Evolutionary conservation across 2,797 vertebrate species (phyloP), one percentile per base, ranked within the genome.

Genomic region (Tachyglossus aculeatus): DNA sequence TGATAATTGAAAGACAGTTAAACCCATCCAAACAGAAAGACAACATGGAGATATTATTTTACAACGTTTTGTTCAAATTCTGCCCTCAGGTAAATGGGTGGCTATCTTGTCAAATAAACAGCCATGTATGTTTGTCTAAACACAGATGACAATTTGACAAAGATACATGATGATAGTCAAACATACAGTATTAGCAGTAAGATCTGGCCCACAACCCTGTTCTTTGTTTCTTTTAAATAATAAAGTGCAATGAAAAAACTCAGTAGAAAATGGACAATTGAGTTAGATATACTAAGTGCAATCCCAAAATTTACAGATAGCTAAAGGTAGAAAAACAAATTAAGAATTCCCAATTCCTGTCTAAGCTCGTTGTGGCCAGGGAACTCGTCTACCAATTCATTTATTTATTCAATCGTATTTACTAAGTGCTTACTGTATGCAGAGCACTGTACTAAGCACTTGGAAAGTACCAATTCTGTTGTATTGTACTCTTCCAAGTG

Each of bases 191-290:
- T 81, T 76, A 78, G n/a, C 44, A 74, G 31, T 78, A 34, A 66
- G 77, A 82, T 85, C 69, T 83, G 81, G 69, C 67, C 74, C 74
- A 74, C 74, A 75, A 76, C 64, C 78, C 74, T 33, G 39, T 75
- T 86, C 63, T 74, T 69, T 31, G 64, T 19, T 69, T n/a, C n/a
- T n/a, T n/a, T n/a, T 31, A 62, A 51, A 76, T 34, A 68, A 51
- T 34, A 52, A 67, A 44, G 52, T 79, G 54, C 38, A 79, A 45
- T 27, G 75, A 36, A 74, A 74, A 65, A 79, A 77, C 61, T 67
- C 47, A 52, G 33, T 80, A 69, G 41, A 78, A 81, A 50, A 84
- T 85, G 82, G 86, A 71, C 69, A 80, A 27, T 74, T 25, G 44
- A 67, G 32, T 74, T n/a, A n/a, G n/a, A n/a, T n/a, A n/a, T n/a